Evolutionary conservation across 2,797 vertebrate genomes (phyloP).

Genomic region (Gymnocypris eckloni): DNA sequence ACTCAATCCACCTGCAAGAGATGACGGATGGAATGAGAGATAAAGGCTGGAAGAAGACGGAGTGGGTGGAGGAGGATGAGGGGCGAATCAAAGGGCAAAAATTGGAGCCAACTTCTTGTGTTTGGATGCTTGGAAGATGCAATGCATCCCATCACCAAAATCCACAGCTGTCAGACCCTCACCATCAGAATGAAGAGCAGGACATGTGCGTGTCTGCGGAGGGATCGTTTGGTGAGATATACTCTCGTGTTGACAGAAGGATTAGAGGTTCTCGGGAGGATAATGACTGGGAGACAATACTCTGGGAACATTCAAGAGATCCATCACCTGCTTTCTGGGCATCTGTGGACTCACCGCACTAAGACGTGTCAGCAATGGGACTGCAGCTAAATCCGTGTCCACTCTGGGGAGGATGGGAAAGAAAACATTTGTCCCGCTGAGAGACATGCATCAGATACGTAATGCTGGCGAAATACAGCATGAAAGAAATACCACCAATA

Average conservation of each 20-base stretch:
- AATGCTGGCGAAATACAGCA: background rate
- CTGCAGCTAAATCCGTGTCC: slow-evolving; percentile 14
- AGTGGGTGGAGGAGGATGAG: slow-evolving; percentile 1
- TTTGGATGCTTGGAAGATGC: slow-evolving; percentile 46
- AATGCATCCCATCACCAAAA: slow-evolving; percentile 24
- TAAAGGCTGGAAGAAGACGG: slow-evolving; percentile 1
- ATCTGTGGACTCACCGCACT: slow-evolving; percentile 42
- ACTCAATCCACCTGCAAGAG: slow-evolving; percentile 62
- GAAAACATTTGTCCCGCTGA: background rate
- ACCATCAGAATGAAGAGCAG: slow-evolving; percentile 26
- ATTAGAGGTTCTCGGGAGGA: slow-evolving; percentile 30
- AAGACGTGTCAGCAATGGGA: slow-evolving; percentile 12
- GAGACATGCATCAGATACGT: background rate
- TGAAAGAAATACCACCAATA: slow-evolving; percentile 31
- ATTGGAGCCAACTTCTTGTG: slow-evolving; percentile 3
- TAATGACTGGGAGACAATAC: slow-evolving; percentile 30
- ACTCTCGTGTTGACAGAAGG: slow-evolving; percentile 42
- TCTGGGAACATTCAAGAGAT: slow-evolving; percentile 37
- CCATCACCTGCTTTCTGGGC: slow-evolving; percentile 48
- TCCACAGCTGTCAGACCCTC: slow-evolving; percentile 39
- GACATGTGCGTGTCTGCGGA: slow-evolving; percentile 22
- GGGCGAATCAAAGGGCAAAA: slow-evolving; percentile 27
- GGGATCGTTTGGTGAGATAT: slow-evolving; percentile 27
- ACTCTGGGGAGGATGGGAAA: slow-evolving; percentile 22
- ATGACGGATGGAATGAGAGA: slow-evolving; percentile 21